Evolutionary conservation across 2,888 invertebrate species (phyloP), one percentile per base, ranked within the genome.

Genomic region (Spodoptera exigua): DNA sequence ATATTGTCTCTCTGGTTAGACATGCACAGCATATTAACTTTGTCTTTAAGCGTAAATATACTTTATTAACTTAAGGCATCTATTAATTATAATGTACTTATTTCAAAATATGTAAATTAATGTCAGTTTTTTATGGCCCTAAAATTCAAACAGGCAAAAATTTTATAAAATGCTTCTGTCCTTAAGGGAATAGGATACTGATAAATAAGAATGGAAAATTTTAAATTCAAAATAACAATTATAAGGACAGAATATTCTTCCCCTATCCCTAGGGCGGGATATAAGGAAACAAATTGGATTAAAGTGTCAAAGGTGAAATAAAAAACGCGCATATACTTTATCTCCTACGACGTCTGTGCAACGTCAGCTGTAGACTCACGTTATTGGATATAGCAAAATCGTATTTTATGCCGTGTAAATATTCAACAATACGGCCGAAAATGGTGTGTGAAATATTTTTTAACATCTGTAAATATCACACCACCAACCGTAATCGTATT

Each of bases 291-390:
- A 93, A 94, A 94, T 93, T 93, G 91, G 93, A 94, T 94, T 93
- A 93, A 92, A 93, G 86, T 93, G 93, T 93, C 93, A 94, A 93
- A 94, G 93, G 92, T 93, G 89, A 92, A 91, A 93, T 92, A 93
- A 93, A 93, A 93, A 93, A 91, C 77, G 82, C 80, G 86, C 70
- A 82, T 87, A 88, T 89, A 88, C 84, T 89, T 87, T 87, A 87
- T 89, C 83, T 88, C 85, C 76, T 74, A 84, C 86, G 78, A 86
- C 84, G 89, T 90, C 92, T 93, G 93, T 82, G 80, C 80, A 89
- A 80, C 86, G 83, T 93, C 91, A 91, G 70, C 72, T 73, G 62
- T 52, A 70, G 64, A 60, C 75, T 73, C 21, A 55, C 36, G 67
- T 52, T 61, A 82, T 78, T 77, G 61, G 67, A 63, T 70, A 71